Conservation (phyloP, 64 coral and sea anemone genomes). For the Montipora capricornis region DNA sequence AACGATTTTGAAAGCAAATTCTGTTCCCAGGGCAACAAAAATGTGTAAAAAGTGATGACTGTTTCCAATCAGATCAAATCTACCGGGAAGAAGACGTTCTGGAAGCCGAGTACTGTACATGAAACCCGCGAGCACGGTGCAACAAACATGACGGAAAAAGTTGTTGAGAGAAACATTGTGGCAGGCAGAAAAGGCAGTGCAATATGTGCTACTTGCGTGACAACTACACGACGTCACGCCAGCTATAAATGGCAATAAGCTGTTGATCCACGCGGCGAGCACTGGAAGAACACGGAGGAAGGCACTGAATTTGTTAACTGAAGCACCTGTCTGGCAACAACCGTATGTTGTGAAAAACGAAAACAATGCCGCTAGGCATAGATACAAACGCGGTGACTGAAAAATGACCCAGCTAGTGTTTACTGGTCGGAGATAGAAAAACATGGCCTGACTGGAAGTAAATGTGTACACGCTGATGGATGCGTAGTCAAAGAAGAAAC, state of each 20-base stretch:
- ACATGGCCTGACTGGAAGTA: slow-evolving; percentile 44
- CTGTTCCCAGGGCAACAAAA: slow-evolving; percentile 22
- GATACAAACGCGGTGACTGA: slow-evolving; percentile 46
- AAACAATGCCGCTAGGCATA: slow-evolving; percentile 37
- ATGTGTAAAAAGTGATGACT: slow-evolving; percentile 77
- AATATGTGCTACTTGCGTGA: background rate
- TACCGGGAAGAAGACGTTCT: slow-evolving; percentile 49
- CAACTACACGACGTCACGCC: slow-evolving; percentile 33
- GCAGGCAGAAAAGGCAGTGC: slow-evolving; percentile 4
- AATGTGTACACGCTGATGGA: slow-evolving; percentile 53
- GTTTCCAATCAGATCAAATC: slow-evolving; percentile 65
- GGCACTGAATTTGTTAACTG: slow-evolving; percentile 26
- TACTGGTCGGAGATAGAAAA: slow-evolving; percentile 54
- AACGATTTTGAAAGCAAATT: slow-evolving; percentile 46
- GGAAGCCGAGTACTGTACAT: slow-evolving; percentile 53
- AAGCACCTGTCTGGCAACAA: slow-evolving; percentile 39
- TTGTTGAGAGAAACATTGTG: background rate
- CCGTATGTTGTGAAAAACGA: slow-evolving; percentile 59
- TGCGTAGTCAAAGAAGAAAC: slow-evolving; percentile 72
- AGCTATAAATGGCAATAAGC: slow-evolving; percentile 41
- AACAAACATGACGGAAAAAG: slow-evolving; percentile 37
- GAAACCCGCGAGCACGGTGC: slow-evolving; percentile 15
- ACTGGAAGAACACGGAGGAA: slow-evolving; percentile 25
- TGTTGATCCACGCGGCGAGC: slow-evolving; percentile 10
- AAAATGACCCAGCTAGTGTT: slow-evolving; percentile 47